These are phyloP conservation scores for Varanus komodoensis DNA, from an alignment of 2,113 vertebrate species.

Conservation along the genomic window DNA sequence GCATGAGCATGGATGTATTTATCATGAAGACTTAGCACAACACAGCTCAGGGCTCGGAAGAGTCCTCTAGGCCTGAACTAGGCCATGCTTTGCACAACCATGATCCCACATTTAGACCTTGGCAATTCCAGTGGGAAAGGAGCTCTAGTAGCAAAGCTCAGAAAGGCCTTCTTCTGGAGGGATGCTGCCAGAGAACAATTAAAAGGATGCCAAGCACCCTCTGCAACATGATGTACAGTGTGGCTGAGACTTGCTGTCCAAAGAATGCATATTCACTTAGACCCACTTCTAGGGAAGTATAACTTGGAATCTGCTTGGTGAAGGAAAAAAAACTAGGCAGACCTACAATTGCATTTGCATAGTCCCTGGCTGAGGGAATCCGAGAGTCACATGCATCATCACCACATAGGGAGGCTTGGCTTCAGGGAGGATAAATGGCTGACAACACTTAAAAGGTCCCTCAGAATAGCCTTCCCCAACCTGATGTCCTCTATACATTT, in stretches of 20 bases:
- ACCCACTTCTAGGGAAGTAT: background rate
- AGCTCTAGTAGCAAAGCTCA: background rate
- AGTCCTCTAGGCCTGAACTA: background rate
- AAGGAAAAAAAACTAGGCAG: background rate
- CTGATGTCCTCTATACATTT: background rate
- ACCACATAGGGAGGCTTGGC: background rate
- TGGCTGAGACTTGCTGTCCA: background rate
- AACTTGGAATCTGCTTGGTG: background rate
- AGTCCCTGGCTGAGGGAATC: background rate
- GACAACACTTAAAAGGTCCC: background rate
- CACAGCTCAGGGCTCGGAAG: background rate
- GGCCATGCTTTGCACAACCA: background rate
- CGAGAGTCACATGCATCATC: background rate
- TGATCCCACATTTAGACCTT: no score
- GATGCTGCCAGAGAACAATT: background rate
- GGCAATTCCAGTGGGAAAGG: background rate
- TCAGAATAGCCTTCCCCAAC: background rate
- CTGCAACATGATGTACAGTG: background rate
- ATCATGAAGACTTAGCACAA: background rate
- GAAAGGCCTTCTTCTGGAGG: background rate
- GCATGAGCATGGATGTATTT: background rate
- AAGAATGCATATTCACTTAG: background rate
- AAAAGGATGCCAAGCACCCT: background rate
- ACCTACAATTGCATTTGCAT: background rate
- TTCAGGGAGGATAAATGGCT: background rate